phyloP scores from a whole-genome alignment of 2,113 vertebrate genomes.

The Ursus arctos region DNA sequence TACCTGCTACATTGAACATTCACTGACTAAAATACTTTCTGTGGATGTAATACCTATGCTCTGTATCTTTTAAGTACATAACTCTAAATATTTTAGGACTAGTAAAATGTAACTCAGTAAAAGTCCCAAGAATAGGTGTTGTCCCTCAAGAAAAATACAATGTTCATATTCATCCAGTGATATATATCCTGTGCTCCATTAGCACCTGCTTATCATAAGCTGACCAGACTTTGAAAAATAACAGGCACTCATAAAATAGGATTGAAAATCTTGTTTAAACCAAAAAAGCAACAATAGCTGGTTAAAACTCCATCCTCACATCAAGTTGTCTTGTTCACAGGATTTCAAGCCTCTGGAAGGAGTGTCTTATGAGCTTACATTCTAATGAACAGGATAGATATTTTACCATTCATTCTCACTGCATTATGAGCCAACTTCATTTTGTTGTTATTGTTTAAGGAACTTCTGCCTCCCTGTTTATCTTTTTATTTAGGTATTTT shows the following conservation, averaged over 20 bases:
- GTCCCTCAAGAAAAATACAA: background rate
- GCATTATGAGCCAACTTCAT: background rate
- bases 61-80: conserved; percentile 85
- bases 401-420: background rate
- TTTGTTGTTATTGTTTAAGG: background rate
- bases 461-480: conserved; percentile 14
- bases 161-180: background rate
- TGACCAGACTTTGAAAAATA: conserved; percentile 37
- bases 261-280: background rate
- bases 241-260: conserved; percentile 24
- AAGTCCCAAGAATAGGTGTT: conserved; percentile 64
- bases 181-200: background rate
- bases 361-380: background rate
- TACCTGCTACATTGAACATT: conserved; percentile 90
- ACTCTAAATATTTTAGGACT: conserved; percentile 83
- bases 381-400: background rate
- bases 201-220: background rate
- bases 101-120: conserved; percentile 75
- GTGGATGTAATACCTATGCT: conserved; percentile 83
- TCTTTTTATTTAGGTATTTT: background rate
- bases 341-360: background rate
- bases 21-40: conserved; percentile 88
- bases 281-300: background rate
- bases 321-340: background rate
- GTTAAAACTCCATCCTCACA: background rate